Percentiles rank a stretch among this genome's conserved stretches.
These are phyloP conservation scores for Mesoligia furuncula DNA, from an alignment of 2,888 invertebrate species.

Conservation along the genomic window DNA sequence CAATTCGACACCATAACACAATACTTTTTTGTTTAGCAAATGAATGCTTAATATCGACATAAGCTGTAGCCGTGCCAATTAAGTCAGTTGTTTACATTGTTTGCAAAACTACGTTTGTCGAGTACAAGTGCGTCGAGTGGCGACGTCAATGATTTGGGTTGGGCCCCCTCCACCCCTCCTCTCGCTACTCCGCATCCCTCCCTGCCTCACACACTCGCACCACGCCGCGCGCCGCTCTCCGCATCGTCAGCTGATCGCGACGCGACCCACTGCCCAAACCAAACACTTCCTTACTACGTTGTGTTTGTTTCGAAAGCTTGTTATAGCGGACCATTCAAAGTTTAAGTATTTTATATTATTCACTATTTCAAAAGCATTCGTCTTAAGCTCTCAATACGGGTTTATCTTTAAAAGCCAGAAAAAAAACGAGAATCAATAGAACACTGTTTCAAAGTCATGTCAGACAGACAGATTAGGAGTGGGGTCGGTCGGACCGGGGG, in stretches of 20 bases:
- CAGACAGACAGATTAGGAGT: slow-evolving; percentile 61
- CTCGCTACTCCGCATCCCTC: slow-evolving; percentile 8
- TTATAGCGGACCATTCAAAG: background rate
- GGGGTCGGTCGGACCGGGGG: slow-evolving; percentile 48
- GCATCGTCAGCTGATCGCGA: slow-evolving; percentile 67
- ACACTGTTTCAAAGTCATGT: slow-evolving; percentile 74
- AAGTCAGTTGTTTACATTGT: slow-evolving; percentile 27
- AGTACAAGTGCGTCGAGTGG: slow-evolving; percentile 9
- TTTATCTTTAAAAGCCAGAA: slow-evolving; percentile 25
- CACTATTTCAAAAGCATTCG: background rate
- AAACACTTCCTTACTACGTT: slow-evolving; percentile 34
- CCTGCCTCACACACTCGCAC: slow-evolving; percentile 11
- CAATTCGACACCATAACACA: background rate
- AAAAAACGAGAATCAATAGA: slow-evolving; percentile 71
- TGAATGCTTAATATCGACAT: background rate
- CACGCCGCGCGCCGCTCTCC: slow-evolving; percentile 25
- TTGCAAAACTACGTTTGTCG: slow-evolving; percentile 11
- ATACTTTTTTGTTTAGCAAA: background rate
- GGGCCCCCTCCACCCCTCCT: slow-evolving; percentile 15
- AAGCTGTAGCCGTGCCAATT: slow-evolving; percentile 23
- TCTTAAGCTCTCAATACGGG: background rate
- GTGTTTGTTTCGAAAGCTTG: slow-evolving; percentile 23
- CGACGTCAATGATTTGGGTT: slow-evolving; percentile 36
- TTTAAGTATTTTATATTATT: background rate
- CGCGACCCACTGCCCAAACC: slow-evolving; percentile 50